Percentiles rank a stretch among this genome's conserved stretches.
Evolutionary conservation across 2,797 vertebrate genomes (phyloP).

Genomic region (Lophotriccus pileatus): DNA sequence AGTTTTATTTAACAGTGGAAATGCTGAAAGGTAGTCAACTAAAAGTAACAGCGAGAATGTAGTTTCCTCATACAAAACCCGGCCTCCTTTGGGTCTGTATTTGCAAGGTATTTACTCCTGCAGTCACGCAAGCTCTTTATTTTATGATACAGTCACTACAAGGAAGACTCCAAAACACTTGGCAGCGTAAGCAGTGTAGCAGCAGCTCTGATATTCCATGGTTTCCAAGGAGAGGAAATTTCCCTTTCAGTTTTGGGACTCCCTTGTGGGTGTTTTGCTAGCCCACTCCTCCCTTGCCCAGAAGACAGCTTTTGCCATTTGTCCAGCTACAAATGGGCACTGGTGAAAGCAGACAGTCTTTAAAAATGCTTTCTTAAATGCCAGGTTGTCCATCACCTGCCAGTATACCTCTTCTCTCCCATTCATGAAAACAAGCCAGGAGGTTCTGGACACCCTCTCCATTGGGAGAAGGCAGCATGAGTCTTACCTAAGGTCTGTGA

Average conservation of each 20-base stretch:
- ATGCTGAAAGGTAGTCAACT: not conserved
- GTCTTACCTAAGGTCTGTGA: rapidly evolving
- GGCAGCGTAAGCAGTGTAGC: not conserved
- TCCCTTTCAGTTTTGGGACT: not conserved
- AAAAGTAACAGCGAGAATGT: not conserved
- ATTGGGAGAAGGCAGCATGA: rapidly evolving
- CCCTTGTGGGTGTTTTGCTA: rapidly evolving
- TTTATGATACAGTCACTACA: not conserved
- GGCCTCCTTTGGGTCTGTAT: not conserved
- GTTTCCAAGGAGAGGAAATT: not conserved
- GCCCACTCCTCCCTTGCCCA: not conserved
- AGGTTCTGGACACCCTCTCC: not conserved
- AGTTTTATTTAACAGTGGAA: not conserved
- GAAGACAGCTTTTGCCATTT: not conserved
- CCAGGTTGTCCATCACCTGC: not conserved
- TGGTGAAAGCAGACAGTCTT: rapidly evolving
- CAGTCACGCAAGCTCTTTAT: not conserved
- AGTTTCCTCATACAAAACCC: not conserved
- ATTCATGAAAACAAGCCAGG: rapidly evolving
- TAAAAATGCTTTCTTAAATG: rapidly evolving
- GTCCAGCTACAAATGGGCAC: not conserved
- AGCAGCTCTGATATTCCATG: not conserved
- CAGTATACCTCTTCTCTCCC: not conserved
- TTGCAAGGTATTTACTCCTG: not conserved
- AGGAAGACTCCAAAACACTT: not conserved